These are phyloP conservation scores for Bilobella aurantiaca DNA, from an alignment of 1,140 invertebrate species.

Conservation along the genomic window DNA sequence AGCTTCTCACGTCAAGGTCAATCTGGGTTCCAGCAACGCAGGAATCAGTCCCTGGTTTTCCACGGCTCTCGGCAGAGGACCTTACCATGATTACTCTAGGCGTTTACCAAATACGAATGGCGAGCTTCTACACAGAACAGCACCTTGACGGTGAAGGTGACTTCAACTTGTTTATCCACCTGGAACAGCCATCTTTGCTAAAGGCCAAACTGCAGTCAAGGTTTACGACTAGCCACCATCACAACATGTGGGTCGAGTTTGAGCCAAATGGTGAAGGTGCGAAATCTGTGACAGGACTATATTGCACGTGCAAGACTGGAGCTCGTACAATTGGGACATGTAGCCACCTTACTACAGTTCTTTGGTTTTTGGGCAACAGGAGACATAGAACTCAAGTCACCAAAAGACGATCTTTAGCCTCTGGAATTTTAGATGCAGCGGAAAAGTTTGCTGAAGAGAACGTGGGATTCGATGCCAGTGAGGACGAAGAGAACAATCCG, in stretches of 20 bases:
- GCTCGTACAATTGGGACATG: constrained; percentile 11
- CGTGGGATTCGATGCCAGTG: too few species aligned
- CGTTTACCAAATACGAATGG: constrained; percentile 9
- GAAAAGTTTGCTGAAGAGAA: too few species aligned
- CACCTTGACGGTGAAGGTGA: background rate
- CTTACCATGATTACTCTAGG: constrained; percentile 3
- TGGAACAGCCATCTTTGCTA: background rate
- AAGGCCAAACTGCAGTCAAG: too few species aligned
- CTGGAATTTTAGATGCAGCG: too few species aligned
- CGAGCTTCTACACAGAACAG: background rate
- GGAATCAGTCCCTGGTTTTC: constrained; percentile 25
- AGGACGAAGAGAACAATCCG: too few species aligned
- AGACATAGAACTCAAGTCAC: too few species aligned
- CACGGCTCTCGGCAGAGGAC: constrained; percentile 7
- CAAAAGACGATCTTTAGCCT: too few species aligned
- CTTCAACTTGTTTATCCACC: background rate
- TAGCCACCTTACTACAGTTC: constrained; percentile 6
- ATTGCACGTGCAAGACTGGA: constrained; percentile 17
- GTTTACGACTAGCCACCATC: background rate
- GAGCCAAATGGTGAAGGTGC: background rate
- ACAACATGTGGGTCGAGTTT: constrained; percentile 1
- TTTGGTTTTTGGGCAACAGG: constrained; percentile 13
- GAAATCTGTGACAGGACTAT: background rate
- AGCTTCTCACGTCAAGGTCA: background rate
- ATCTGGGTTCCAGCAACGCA: constrained; percentile 10